Evolutionary conservation across 2,888 invertebrate genomes (phyloP).

Genomic region (Andrena trimmerana): DNA sequence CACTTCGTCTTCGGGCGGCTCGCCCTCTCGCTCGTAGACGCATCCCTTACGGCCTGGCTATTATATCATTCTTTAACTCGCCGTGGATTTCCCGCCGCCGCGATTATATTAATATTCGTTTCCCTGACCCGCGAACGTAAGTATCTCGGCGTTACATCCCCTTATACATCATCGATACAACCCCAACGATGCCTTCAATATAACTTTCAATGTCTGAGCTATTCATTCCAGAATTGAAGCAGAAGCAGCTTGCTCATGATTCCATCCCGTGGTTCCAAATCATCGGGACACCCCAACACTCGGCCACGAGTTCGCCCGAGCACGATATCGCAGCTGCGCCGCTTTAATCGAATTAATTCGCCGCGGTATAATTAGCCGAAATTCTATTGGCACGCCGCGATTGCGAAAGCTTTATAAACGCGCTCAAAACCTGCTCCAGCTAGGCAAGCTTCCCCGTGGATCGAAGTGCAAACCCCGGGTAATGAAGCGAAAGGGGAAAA

Average conservation of each 20-base stretch:
- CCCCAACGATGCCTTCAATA: not conserved
- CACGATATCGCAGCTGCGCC: slow-evolving; percentile 52
- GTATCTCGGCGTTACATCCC: not conserved
- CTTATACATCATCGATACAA: not conserved
- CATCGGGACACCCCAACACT: not conserved
- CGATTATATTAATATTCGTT: slow-evolving; percentile 71
- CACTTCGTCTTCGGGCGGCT: slow-evolving; percentile 82
- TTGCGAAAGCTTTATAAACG: slow-evolving; percentile 37
- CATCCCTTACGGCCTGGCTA: slow-evolving; percentile 76
- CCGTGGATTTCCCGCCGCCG: slow-evolving; percentile 54
- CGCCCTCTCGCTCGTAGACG: slow-evolving; percentile 77
- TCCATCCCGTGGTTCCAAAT: not conserved
- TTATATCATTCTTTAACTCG: slow-evolving; percentile 77
- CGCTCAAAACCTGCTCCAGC: slow-evolving; percentile 19
- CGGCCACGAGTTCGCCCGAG: slow-evolving; percentile 24
- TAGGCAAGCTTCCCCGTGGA: slow-evolving; percentile 22
- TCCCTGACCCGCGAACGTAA: slow-evolving; percentile 11
- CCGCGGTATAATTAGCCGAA: slow-evolving; percentile 59
- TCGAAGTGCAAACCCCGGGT: slow-evolving; percentile 3
- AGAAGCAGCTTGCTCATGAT: no score
- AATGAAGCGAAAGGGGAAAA: slow-evolving; percentile 13
- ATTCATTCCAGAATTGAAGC: no score
- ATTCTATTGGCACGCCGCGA: slow-evolving; percentile 31
- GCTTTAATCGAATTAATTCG: slow-evolving; percentile 62
- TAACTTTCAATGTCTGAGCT: no score